Base-by-base conservation (phyloP, 2,113 vertebrate species). In the Lycaon pictus region DNA sequence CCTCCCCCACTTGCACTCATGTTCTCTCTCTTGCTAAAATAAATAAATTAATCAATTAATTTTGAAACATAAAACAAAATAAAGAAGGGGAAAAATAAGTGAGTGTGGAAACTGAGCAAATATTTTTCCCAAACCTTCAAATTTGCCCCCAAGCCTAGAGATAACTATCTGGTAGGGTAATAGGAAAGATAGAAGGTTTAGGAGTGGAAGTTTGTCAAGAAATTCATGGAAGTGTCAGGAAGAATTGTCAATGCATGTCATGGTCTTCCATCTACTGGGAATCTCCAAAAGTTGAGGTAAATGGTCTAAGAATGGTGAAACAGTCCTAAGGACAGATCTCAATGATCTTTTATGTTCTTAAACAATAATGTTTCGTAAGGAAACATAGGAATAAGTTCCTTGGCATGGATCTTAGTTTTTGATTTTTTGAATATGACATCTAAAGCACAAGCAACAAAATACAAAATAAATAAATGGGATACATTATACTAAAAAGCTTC, bases 61-160 rank as follows among this genome's bases (percentile, higher is more conserved):
- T 69, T 22, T 20, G 4, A n/a, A 74, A 93, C 84, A 71, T 92
- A 79, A 92, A 96, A 25, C 58, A 58, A 94, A 87, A 65, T 93
- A 84, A 94, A 95, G 29, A 5, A 53, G 22, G 32, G 13, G 19
- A 0, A 23, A 95, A 92, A 87, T 35, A 48, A 84, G 32, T 48
- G 29, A 7, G 8, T 25, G 8, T 55, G 7, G 35, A 76, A 90
- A 79, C 19, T 15, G 48, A 96, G 53, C 12, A 56, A 84, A 13
- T 80, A 58, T 67, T 93, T 86, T 51, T 32, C 43, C 22, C 5
- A 72, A 35, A 77, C 16, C 4, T 93, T 79, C 19, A 15, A 88
- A 43, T 58, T 84, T 85, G 16, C 1, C 62, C 13, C 22, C 4
- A 93, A 67, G 65, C 13, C 65, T n/a, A 53, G 35, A 35, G 10